Base-by-base conservation (phyloP, 2,797 vertebrate genomes). In the Cygnus olor region DNA sequence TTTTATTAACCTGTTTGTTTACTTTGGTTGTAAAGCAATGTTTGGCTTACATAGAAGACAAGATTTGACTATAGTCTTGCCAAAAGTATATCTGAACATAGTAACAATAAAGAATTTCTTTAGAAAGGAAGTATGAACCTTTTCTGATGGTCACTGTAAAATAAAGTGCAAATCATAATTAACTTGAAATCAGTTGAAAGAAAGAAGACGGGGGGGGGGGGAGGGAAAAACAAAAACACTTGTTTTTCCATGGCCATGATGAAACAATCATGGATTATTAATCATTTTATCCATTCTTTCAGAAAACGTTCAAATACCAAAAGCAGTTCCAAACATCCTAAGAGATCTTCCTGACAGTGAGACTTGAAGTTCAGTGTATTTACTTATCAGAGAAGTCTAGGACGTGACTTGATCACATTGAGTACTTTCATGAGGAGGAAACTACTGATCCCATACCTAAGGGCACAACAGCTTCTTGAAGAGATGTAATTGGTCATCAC, bases 1-100 rank as follows among this genome's bases (percentile, higher is more conserved):
- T 96, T 77, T 91, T 72, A 57, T 80, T 91, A 85, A 65, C 27
- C 10, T 77, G 9, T 81, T 95, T 44, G 12, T 90, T 93, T 91
- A 78, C 85, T 90, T 97, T 90, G 57, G 17, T 70, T 90, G 17
- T 73, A 30, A 88, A 94, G 42, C 18, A 18, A 7, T 77, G 30
- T 68, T 61, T 87, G 27, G 27, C 56, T 89, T 69, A 45, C 0
- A 0, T 25, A 77, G n/a, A 36, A 56, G 27, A 70, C 14, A 66
- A 34, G 10, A 9, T 72, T 89, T 85, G n/a, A 56, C 42, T 87
- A 8, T 7, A 86, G 17, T 84, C 17, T 49, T 90, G 22, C 15
- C 22, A 53, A 45, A 84, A 71, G 5, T 3, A 3, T 51, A 14
- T 30, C 17, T 60, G 42, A 93, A 63, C 16, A 57, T 22, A 28